Percentiles rank a stretch among this genome's conserved stretches.
These are phyloP conservation scores for Branchinecta sandiegonensis DNA, from an alignment of 2,888 invertebrate genomes.

Conservation along the genomic window DNA sequence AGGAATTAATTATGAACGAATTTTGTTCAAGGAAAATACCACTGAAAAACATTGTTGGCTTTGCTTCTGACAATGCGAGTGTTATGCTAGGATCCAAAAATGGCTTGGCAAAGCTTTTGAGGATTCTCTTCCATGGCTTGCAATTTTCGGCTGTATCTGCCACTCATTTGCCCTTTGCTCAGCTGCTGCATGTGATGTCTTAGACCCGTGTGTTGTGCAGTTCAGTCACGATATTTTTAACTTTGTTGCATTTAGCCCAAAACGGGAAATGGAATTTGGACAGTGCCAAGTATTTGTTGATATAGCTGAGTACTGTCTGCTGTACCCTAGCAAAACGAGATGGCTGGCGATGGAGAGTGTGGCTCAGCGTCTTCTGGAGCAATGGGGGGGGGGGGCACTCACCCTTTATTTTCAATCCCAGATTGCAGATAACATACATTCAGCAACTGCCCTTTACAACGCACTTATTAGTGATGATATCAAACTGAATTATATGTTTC, in stretches of 20 bases:
- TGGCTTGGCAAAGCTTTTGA: conserved; percentile 5
- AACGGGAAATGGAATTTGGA: conserved; percentile 9
- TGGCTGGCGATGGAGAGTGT: too few species aligned
- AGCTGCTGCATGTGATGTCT: background rate
- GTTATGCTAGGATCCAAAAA: background rate
- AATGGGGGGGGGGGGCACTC: too few species aligned
- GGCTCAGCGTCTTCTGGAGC: too few species aligned
- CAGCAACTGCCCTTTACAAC: too few species aligned
- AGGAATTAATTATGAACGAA: too few species aligned
- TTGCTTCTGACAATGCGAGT: conserved; percentile 18
- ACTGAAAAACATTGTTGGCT: conserved; percentile 2
- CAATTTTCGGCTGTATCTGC: conserved; percentile 12
- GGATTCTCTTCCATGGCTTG: background rate
- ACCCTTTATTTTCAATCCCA: too few species aligned
- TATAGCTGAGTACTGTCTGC: background rate
- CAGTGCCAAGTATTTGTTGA: background rate
- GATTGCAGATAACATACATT: too few species aligned
- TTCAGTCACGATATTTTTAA: background rate
- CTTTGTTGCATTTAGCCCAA: background rate
- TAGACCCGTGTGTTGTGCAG: background rate
- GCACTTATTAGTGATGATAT: too few species aligned
- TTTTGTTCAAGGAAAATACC: background rate
- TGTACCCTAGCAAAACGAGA: background rate
- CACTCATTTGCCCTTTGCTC: conserved; percentile 13
- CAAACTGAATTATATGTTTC: too few species aligned